phyloP scores from a whole-genome alignment of 2,888 invertebrate species.

The Aphodius granarius region DNA sequence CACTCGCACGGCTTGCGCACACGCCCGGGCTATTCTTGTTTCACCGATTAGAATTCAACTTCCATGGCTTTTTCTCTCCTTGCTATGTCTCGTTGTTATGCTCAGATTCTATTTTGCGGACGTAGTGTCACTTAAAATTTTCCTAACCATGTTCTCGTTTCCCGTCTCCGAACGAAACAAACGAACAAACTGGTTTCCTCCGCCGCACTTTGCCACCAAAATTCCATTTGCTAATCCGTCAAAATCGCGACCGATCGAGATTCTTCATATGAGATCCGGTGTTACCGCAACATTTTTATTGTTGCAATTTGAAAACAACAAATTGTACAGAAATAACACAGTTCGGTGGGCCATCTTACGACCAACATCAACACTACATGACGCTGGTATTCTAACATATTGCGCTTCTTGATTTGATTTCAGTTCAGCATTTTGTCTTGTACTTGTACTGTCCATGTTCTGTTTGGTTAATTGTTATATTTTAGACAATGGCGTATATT shows the following conservation, averaged over 20 bases:
- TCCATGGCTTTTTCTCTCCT: not conserved
- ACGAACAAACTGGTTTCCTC: not conserved
- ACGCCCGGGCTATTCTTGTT: not conserved
- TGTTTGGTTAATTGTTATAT: too few relatives aligned
- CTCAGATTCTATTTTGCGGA: not conserved
- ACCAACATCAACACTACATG: not conserved
- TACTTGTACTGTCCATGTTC: too few relatives aligned
- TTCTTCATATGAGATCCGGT: not conserved
- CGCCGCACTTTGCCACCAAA: not conserved
- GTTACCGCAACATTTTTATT: not conserved
- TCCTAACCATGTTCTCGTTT: not conserved
- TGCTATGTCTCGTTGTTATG: not conserved
- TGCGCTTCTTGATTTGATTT: too few relatives aligned
- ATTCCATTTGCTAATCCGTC: not conserved
- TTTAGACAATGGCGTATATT: too few relatives aligned
- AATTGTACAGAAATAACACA: not conserved
- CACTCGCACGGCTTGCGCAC: not conserved
- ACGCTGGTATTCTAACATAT: too few relatives aligned
- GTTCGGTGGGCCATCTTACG: not conserved
- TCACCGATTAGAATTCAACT: not conserved
- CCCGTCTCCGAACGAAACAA: not conserved
- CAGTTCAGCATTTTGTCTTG: too few relatives aligned
- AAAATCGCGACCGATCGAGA: not conserved
- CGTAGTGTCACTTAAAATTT: slow-evolving; percentile 6
- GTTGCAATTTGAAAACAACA: not conserved